phyloP scores from a whole-genome alignment of 2,113 vertebrate species.

The Pseudorasbora parva region DNA sequence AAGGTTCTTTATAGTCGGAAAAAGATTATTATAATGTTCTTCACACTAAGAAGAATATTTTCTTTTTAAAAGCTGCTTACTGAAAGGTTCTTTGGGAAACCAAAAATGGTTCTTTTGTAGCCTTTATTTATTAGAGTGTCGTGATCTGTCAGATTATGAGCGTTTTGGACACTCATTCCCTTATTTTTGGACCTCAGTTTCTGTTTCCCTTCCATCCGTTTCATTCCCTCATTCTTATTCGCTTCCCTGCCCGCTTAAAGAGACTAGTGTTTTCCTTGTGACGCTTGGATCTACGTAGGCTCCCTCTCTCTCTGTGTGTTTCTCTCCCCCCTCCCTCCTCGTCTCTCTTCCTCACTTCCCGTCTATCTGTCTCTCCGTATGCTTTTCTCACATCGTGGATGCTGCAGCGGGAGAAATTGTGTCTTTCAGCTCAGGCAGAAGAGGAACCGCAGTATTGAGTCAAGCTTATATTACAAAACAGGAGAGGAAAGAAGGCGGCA shows the following conservation, averaged over 20 bases:
- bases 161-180: neutral
- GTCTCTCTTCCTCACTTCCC: conserved; percentile 9
- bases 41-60: neutral
- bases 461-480: conserved; percentile 17
- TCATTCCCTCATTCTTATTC: conserved; percentile 3
- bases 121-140: neutral
- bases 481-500: neutral
- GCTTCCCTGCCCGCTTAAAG: conserved; percentile 33
- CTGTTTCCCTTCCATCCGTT: neutral
- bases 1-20: neutral
- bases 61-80: neutral
- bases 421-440: neutral
- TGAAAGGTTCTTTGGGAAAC: neutral
- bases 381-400: conserved; percentile 44
- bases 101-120: neutral
- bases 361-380: conserved; percentile 8
- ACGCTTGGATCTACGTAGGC: conserved; percentile 44
- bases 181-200: neutral
- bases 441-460: conserved; percentile 25
- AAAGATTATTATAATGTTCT: neutral
- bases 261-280: conserved; percentile 45
- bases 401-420: conserved; percentile 33
- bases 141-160: neutral
- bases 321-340: neutral
- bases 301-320: conserved; percentile 24